These are phyloP conservation scores for Geococcyx californianus DNA, from an alignment of 2,113 vertebrate genomes.

Conservation along the genomic window DNA sequence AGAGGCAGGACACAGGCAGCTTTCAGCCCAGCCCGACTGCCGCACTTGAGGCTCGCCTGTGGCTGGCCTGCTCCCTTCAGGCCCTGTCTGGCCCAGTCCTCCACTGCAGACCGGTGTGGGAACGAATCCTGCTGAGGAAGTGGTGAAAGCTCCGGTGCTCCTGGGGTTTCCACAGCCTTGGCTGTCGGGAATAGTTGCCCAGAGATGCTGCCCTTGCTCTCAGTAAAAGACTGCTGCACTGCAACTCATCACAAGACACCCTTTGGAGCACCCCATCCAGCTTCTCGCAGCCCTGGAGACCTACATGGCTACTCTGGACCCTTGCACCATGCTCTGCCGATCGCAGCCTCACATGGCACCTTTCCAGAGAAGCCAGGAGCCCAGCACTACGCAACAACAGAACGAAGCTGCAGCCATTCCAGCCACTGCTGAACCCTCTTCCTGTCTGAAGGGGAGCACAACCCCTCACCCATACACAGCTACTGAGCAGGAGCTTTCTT, in stretches of 20 bases:
- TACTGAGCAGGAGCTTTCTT: background rate
- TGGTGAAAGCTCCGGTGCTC: constrained; percentile 18
- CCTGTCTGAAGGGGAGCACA: background rate
- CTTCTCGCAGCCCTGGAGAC: background rate
- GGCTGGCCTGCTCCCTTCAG: background rate
- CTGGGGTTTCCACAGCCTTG: background rate
- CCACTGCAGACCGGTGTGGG: background rate
- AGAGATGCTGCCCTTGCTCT: background rate
- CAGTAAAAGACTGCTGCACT: too few relatives aligned
- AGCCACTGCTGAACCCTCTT: background rate
- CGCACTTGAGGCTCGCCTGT: background rate
- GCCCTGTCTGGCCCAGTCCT: background rate
- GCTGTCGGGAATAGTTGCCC: background rate
- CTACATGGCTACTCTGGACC: background rate
- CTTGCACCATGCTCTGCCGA: background rate
- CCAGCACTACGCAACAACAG: fast-evolving
- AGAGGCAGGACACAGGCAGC: constrained; percentile 56
- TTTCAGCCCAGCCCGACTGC: constrained; percentile 26
- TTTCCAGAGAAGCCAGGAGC: background rate
- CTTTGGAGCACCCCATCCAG: background rate
- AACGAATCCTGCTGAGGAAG: background rate
- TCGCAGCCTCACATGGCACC: background rate
- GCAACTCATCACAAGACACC: too few relatives aligned
- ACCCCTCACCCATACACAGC: background rate
- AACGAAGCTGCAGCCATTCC: background rate